phyloP scores from a whole-genome alignment of 2,888 invertebrate genomes.

The Zygothrica quintamaculata region DNA sequence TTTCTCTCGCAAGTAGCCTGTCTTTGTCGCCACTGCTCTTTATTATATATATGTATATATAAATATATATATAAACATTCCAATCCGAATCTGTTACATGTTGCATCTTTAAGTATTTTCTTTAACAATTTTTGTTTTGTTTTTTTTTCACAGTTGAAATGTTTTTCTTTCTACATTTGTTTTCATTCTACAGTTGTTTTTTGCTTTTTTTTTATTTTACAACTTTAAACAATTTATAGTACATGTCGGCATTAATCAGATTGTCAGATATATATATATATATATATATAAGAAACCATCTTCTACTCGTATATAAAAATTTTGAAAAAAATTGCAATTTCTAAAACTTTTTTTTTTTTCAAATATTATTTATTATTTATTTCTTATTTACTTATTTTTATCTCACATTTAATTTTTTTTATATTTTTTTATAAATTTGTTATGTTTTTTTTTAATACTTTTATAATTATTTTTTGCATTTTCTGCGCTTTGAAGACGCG shows the following conservation, averaged over 20 bases:
- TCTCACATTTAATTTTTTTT: no score
- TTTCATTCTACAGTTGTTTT: slow-evolving; percentile 55
- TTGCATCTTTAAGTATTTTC: slow-evolving; percentile 33
- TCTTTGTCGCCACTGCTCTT: background rate
- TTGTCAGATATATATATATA: background rate
- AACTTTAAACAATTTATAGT: background rate
- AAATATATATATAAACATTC: slow-evolving; percentile 35
- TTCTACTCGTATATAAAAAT: no score
- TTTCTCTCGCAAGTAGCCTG: no score
- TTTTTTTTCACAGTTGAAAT: slow-evolving; percentile 47
- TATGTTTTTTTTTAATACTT: no score
- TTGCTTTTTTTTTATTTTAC: slow-evolving; percentile 22
- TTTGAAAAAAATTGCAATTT: no score
- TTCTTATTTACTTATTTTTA: no score
- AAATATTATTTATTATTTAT: no score
- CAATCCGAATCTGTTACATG: slow-evolving; percentile 63
- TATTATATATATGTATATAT: slow-evolving; percentile 6
- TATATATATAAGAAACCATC: background rate
- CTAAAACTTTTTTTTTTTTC: no score
- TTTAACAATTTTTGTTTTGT: slow-evolving; percentile 22
- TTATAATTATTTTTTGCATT: no score
- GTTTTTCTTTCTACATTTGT: slow-evolving; percentile 54
- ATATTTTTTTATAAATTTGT: no score
- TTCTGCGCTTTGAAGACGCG: no score
- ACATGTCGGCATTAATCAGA: no score